These are phyloP conservation scores for Aporophyla nigra DNA, from an alignment of 2,888 invertebrate species.

Conservation along the genomic window DNA sequence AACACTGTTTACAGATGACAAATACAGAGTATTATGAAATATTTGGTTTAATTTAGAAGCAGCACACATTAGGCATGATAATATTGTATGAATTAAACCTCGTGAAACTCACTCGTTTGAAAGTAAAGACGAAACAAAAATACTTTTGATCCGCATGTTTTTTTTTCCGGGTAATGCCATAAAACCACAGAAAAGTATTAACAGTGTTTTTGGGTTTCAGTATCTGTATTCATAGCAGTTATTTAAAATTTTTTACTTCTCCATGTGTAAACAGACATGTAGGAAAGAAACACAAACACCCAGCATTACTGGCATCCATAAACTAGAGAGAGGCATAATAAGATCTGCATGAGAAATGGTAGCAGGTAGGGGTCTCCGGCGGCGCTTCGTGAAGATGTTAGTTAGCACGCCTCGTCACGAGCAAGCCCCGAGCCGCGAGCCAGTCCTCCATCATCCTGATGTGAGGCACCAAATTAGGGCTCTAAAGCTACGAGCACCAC, in stretches of 20 bases:
- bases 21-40: constrained; percentile 33
- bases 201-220: too few species aligned
- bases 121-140: not conserved
- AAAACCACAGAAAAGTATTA: constrained; percentile 2
- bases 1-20: constrained; percentile 18
- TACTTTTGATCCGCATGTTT: not conserved
- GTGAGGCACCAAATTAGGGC: constrained; percentile 41
- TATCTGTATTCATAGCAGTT: not conserved
- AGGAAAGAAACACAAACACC: constrained; percentile 30
- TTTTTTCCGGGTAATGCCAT: not conserved
- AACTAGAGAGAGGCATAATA: constrained; percentile 51
- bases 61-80: constrained; percentile 12
- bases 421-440: constrained; percentile 43
- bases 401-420: constrained; percentile 61
- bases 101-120: constrained; percentile 7
- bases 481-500: constrained; percentile 23
- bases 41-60: constrained; percentile 19
- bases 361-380: constrained; percentile 57
- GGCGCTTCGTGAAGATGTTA: constrained; percentile 60
- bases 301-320: constrained; percentile 39
- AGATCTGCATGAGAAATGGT: constrained; percentile 55
- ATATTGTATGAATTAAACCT: constrained; percentile 15
- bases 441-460: constrained; percentile 45
- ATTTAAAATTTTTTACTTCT: not conserved
- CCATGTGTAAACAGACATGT: constrained; percentile 10